Evolutionary conservation across 2,888 invertebrate species (phyloP).

Genomic region (Aleiodes leptofemur): DNA sequence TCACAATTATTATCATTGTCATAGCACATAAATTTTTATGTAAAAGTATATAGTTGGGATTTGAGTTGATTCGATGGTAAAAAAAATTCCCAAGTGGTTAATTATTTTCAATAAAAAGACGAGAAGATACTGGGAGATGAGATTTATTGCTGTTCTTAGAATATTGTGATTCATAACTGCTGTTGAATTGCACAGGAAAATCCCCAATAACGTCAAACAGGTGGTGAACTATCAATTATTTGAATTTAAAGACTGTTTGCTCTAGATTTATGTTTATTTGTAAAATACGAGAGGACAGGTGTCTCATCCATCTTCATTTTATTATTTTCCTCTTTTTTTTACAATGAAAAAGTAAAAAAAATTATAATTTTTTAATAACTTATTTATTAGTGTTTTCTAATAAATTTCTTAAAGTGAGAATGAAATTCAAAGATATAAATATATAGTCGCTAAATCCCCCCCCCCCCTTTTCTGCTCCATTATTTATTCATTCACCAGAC

Average conservation of each 20-base stretch:
- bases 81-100: not conserved
- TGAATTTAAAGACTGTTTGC: not conserved
- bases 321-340: too few relatives aligned
- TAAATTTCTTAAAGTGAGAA: too few relatives aligned
- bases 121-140: not conserved
- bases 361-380: too few relatives aligned
- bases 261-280: not conserved
- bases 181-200: constrained; percentile 52
- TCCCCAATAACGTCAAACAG: constrained; percentile 43
- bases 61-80: not conserved
- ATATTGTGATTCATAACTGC: constrained; percentile 53
- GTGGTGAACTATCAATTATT: constrained; percentile 33
- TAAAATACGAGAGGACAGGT: not conserved
- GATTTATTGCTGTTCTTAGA: not conserved
- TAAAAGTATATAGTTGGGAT: not conserved
- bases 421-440: too few relatives aligned
- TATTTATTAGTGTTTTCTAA: too few relatives aligned
- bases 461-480: too few relatives aligned
- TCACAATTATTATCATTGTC: too few relatives aligned
- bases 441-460: too few relatives aligned
- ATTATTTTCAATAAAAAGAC: not conserved
- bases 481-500: too few relatives aligned
- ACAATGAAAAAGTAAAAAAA: too few relatives aligned
- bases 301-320: not conserved
- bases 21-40: not conserved